phyloP scores from a whole-genome alignment of 2,888 invertebrate species.

The Chouioia cunea region DNA sequence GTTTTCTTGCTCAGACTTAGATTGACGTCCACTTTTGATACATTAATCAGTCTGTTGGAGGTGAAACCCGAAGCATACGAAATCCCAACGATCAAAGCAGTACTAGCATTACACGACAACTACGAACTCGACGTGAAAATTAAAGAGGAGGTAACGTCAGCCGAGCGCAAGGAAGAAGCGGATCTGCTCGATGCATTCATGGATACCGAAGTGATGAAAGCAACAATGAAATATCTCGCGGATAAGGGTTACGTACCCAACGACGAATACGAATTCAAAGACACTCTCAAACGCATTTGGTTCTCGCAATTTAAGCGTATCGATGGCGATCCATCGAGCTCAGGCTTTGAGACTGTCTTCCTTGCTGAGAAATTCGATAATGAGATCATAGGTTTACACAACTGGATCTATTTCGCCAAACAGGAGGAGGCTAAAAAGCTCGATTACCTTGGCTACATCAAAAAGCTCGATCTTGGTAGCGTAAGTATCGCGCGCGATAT shows the following conservation, averaged over 20 bases:
- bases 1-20: no score
- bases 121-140: constrained; percentile 81
- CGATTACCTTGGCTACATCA: constrained; percentile 87
- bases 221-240: constrained; percentile 77
- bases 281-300: constrained; percentile 81
- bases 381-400: constrained; percentile 84
- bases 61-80: constrained; percentile 76
- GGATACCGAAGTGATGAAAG: constrained; percentile 81
- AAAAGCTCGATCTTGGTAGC: constrained; percentile 77
- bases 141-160: constrained; percentile 80
- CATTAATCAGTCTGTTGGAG: constrained; percentile 75
- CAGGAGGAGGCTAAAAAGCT: constrained; percentile 80
- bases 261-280: constrained; percentile 74
- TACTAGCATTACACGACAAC: constrained; percentile 82
- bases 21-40: no score
- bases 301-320: constrained; percentile 87
- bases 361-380: constrained; percentile 83
- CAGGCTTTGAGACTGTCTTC: constrained; percentile 93
- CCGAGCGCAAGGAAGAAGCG: constrained; percentile 83
- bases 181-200: constrained; percentile 83
- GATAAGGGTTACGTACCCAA: constrained; percentile 70
- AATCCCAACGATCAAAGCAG: constrained; percentile 81
- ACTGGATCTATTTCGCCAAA: constrained; percentile 88
- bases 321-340: constrained; percentile 83
- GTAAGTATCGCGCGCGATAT: constrained; percentile 70